A percentile compares a stretch with the other conserved stretches of the same genome.
Conservation (phyloP, 2,888 invertebrate genomes). For the Elmis aenea region DNA sequence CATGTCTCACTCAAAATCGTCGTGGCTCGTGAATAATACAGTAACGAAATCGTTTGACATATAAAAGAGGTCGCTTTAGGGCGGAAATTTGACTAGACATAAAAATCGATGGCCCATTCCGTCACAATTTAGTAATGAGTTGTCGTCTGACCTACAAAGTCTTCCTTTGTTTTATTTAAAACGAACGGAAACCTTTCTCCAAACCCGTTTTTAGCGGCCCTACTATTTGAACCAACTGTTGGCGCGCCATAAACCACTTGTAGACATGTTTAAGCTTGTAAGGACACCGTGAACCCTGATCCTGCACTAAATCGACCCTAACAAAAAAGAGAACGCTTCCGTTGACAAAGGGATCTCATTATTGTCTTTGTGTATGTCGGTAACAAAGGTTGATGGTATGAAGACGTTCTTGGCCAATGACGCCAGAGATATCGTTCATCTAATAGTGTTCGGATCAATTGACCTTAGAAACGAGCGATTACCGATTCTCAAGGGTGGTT, state of each 20-base stretch:
- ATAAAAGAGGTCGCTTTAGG: no score
- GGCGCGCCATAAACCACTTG: slow-evolving; percentile 12
- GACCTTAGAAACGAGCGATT: slow-evolving; percentile 10
- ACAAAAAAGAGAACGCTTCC: slow-evolving; percentile 11
- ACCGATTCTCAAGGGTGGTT: slow-evolving; percentile 5
- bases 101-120: no score
- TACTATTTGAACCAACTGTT: no score
- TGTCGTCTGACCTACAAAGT: no score
- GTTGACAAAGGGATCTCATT: slow-evolving; percentile 16
- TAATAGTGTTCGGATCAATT: slow-evolving; percentile 9
- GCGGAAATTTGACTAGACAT: no score
- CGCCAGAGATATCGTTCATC: slow-evolving; percentile 5
- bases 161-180: no score
- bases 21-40: no score
- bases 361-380: slow-evolving; percentile 10
- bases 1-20: no score
- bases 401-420: slow-evolving; percentile 1
- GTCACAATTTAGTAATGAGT: no score
- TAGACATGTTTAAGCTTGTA: slow-evolving; percentile 13
- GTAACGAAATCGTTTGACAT: no score
- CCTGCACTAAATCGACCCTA: slow-evolving; percentile 10
- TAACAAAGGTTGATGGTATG: slow-evolving; percentile 5
- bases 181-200: no score
- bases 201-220: no score
- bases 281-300: slow-evolving; percentile 8